Conservation (phyloP, 2,888 invertebrate genomes). For the Alviniconcha strummeri region DNA sequence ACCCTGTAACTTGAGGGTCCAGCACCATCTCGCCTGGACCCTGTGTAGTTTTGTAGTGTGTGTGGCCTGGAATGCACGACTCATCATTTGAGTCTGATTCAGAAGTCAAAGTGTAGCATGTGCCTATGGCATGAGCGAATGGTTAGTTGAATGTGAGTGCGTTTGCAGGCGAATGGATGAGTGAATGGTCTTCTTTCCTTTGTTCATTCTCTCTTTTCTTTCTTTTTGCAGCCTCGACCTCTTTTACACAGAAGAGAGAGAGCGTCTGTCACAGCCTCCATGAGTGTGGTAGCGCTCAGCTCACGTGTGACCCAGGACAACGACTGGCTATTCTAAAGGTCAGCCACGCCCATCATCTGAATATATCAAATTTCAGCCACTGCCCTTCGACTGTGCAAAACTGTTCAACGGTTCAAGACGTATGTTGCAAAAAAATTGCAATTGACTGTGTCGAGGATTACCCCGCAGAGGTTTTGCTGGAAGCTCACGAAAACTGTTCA, state of each 20-base stretch:
- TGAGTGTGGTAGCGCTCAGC: background rate
- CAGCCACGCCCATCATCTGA: background rate
- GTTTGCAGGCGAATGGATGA: too few species aligned
- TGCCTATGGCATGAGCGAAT: too few species aligned
- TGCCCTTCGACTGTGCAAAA: background rate
- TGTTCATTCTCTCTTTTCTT: too few species aligned
- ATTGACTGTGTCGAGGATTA: background rate
- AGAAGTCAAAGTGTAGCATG: too few species aligned
- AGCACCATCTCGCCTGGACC: too few species aligned
- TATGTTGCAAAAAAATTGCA: background rate
- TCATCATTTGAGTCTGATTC: too few species aligned
- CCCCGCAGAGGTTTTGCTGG: background rate
- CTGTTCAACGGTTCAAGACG: slow-evolving; percentile 4
- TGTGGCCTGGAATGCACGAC: too few species aligned
- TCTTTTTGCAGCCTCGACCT: background rate
- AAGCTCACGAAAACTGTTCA: slow-evolving; percentile 7
- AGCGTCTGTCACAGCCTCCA: slow-evolving; percentile 4
- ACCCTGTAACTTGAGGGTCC: too few species aligned
- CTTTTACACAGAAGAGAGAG: background rate
- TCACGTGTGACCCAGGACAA: slow-evolving; percentile 22
- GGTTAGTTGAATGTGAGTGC: too few species aligned
- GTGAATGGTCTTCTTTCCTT: too few species aligned
- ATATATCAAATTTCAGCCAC: background rate
- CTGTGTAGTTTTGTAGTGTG: too few species aligned
- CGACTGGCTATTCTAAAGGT: slow-evolving; percentile 22